Evolutionary conservation across 2,797 vertebrate genomes (phyloP), one percentile per base, ranked within the genome.

Genomic region (Percopsis omiscomaycus): DNA sequence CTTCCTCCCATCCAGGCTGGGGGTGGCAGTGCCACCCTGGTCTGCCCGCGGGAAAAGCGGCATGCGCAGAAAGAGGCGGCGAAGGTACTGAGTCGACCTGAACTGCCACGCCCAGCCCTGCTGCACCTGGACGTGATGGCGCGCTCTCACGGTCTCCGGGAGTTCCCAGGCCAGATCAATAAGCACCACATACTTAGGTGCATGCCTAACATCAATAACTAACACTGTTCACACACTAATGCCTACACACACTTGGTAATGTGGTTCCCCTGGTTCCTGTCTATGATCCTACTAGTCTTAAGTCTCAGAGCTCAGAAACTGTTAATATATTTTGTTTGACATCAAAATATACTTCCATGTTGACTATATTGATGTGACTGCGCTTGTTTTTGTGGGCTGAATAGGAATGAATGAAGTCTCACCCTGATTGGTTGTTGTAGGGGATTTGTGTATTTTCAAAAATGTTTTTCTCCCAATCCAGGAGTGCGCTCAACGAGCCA

Each of bases 51-150:
- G 69, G 88, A 78, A 28, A 78, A 87, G 61, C 79, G 71, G 15
- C 73, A 68, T 45, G 78, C 65, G n/a, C 77, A 68, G 44, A 82
- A 75, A 50, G 82, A 83, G 37, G 22, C 74, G 9, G 69, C 63
- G 10, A 56, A 12, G 0, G 5, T 60, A 1, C 75, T 83, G 89
- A 57, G 52, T 0, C 79, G 77, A 12, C 96, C 95, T 3, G 80
- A 92, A 37, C 87, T 81, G 0, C 94, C 96, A 1, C 64, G 14
- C 0, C 92, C 96, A 4, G 57, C 78, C 71, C 66, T 93, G 65
- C 90, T 98, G 57, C 93, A 93, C 65, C 79, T 99, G 61, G 80
- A 73, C 14, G 86, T 98, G 59, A 94, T 90, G 0, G 96, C 94
- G 10, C 92, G 89, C 14, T 94, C 95, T 49, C 92, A 95, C 4